Evolutionary conservation across 2,113 vertebrate species (phyloP), one percentile per base, ranked within the genome.

Genomic region (Micronisus gabar): DNA sequence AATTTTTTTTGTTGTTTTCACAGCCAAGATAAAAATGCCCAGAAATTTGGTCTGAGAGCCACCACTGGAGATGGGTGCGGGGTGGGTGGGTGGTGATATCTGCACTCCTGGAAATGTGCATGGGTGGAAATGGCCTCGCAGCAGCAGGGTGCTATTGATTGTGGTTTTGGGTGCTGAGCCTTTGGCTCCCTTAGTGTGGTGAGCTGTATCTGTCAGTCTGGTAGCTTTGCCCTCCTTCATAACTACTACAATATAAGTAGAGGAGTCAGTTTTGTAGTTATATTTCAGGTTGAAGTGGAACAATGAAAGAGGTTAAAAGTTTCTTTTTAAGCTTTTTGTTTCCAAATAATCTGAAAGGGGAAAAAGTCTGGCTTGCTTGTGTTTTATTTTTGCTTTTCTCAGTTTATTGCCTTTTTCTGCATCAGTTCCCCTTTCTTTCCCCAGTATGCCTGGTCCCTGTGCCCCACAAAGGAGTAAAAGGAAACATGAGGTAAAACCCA

Each of bases 141-240:
- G 34, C 15, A n/a, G 26, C 6, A 38, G 70, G 43, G 21, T 3
- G n/a, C 3, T 25, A 9, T 41, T 61, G 20, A 1, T 23, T 15
- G 29, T 7, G 1, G 15, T 32, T 45, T 10, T 0, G 1, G 50
- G 50, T 1, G 5, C 27, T 45, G 48, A 72, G 12, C 18, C 32
- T 50, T 72, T 36, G 2, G 6, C 4, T 34, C 30, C 8, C 21
- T 7, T 7, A 2, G 4, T 27, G 27, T 59, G 14, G 22, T 30
- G 66, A 56, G 26, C 50, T 26, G 41, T 26, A 15, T 8, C 32
- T 40, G 15, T 17, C 58, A 34, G 41, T 23, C 58, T 1, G 2
- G 20, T 5, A 32, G 22, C 18, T 73, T 67, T 25, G 30, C 30
- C 30, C 34, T 52, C 61, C 16, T 20, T 29, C 19, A 3, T 40